Conservation (phyloP, 2,797 vertebrate species). For the Sebastes paucispinis region DNA sequence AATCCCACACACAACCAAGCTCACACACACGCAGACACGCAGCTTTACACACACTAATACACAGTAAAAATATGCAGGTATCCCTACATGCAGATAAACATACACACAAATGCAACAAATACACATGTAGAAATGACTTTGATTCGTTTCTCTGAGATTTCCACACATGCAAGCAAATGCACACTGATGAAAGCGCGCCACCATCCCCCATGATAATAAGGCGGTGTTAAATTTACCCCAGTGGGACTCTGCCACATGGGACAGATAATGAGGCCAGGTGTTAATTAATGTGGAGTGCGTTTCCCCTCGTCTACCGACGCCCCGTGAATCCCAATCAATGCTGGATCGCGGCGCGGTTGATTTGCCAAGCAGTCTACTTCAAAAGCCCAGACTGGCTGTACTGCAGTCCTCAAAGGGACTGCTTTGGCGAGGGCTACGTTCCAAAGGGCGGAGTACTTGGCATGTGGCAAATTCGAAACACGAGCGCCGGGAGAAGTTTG, state of each 20-base stretch:
- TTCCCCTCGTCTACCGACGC: constrained; percentile 62
- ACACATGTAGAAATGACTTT: not conserved
- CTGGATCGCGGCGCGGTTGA: constrained; percentile 50
- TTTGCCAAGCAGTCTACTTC: constrained; percentile 73
- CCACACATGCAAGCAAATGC: constrained; percentile 2
- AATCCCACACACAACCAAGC: constrained; percentile 33
- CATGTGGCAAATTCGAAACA: constrained; percentile 64
- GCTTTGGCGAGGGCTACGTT: constrained; percentile 62
- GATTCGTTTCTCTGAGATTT: constrained; percentile 6
- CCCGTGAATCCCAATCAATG: constrained; percentile 74
- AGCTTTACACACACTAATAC: not conserved
- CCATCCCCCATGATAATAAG: constrained; percentile 56
- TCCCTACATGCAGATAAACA: not conserved
- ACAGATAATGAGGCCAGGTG: constrained; percentile 82
- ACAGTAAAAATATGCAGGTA: not conserved
- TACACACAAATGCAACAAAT: constrained; percentile 6
- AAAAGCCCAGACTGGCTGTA: constrained; percentile 73
- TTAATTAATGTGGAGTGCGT: constrained; percentile 78
- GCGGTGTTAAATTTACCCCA: constrained; percentile 73
- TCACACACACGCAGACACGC: not conserved
- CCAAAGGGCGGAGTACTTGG: constrained; percentile 66
- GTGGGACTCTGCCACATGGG: constrained; percentile 73
- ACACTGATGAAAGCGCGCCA: constrained; percentile 15
- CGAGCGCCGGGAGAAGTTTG: constrained; percentile 49
- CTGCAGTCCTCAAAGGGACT: constrained; percentile 69